Conservation (phyloP, 2,888 invertebrate species). For the Zaprionus bogoriensis region DNA sequence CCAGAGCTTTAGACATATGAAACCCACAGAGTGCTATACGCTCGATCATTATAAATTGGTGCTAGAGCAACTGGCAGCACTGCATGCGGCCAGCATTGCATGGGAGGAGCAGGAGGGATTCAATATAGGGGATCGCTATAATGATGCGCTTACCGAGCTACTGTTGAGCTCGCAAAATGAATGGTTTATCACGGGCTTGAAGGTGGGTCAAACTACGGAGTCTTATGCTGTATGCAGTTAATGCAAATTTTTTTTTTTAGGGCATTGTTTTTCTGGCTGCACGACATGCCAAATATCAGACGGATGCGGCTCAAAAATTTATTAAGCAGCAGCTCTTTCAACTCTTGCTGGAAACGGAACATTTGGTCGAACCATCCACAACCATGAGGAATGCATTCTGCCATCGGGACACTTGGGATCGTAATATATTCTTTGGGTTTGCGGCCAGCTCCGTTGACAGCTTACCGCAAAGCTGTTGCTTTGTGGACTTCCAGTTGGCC, state of each 20-base stretch:
- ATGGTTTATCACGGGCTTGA: conserved; percentile 72
- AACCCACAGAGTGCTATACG: conserved; percentile 37
- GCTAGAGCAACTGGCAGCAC: conserved; percentile 61
- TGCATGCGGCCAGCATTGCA: conserved; percentile 76
- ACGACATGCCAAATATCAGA: conserved; percentile 71
- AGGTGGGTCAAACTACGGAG: conserved; percentile 46
- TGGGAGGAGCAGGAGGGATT: conserved; percentile 68
- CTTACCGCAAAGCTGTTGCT: conserved; percentile 81
- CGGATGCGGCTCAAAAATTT: conserved; percentile 49
- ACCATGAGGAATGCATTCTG: conserved; percentile 83
- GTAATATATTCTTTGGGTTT: conserved; percentile 80
- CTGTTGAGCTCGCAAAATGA: conserved; percentile 59
- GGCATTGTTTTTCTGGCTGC: conserved; percentile 68
- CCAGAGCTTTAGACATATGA: conserved; percentile 52
- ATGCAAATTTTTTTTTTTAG: conserved; percentile 47
- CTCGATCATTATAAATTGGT: conserved; percentile 60
- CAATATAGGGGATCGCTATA: conserved; percentile 61
- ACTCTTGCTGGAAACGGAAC: conserved; percentile 54
- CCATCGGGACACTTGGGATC: conserved; percentile 82
- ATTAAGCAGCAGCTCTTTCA: conserved; percentile 63
- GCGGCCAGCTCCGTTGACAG: conserved; percentile 58
- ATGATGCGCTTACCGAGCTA: conserved; percentile 57
- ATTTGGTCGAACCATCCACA: conserved; percentile 71
- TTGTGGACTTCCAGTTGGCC: conserved; percentile 85
- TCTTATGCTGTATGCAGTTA: too few species aligned